Conservation (phyloP, 2,113 vertebrate species). For the Toxotes chatareus region DNA sequence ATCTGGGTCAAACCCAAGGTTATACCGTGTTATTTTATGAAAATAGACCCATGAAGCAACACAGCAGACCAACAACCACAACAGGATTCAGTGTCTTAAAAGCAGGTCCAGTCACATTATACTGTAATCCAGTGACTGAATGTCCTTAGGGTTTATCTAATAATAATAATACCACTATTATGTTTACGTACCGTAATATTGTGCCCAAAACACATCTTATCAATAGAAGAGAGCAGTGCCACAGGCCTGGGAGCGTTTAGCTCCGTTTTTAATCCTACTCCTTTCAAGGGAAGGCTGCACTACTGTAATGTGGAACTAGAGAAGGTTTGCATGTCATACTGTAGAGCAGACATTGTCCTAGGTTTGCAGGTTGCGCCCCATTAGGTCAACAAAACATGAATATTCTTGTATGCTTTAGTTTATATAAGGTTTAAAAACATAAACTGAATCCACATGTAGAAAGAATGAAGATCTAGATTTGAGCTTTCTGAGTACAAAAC, state of each 20-base stretch:
- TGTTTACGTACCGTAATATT: conserved; percentile 17
- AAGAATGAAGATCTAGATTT: not conserved
- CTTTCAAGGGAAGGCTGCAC: conserved; percentile 1
- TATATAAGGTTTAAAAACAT: conserved; percentile 12
- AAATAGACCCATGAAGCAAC: conserved; percentile 17
- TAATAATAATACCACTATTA: conserved; percentile 51
- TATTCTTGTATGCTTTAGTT: conserved; percentile 3
- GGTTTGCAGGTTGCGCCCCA: conserved; percentile 8
- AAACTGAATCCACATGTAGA: not conserved
- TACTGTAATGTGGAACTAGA: conserved; percentile 29
- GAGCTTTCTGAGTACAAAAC: not conserved
- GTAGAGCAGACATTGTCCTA: conserved; percentile 19
- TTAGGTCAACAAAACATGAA: conserved; percentile 41
- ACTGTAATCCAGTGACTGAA: not conserved
- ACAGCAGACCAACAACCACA: not conserved
- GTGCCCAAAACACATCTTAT: conserved; percentile 12
- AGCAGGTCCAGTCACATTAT: conserved; percentile 8
- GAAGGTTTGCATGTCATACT: conserved; percentile 24
- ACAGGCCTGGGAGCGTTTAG: conserved; percentile 55
- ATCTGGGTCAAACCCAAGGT: not conserved
- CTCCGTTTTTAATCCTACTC: conserved; percentile 22
- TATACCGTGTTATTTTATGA: not conserved
- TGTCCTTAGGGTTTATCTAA: conserved; percentile 28
- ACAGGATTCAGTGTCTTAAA: not conserved
- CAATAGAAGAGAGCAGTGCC: conserved; percentile 24